Base-by-base conservation (phyloP, 1,140 invertebrate species). In the Drosophila bocqueti region DNA sequence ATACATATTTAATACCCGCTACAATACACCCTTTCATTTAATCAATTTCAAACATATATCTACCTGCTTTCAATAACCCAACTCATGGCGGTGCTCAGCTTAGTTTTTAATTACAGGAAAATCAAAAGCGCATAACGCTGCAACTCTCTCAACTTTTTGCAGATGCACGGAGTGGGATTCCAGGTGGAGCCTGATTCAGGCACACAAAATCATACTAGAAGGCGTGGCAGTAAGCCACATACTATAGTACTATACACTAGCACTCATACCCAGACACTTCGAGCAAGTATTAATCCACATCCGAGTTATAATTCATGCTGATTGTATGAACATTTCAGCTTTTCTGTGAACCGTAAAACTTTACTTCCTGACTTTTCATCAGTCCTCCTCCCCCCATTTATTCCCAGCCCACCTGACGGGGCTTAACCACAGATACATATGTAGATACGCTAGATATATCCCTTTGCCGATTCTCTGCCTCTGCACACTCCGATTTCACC, bases 261-360 rank as follows among this genome's bases (percentile, higher is more conserved):
- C 15, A 43, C 58, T 31, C 47, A 42, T 7, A 43, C 52, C 18
- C 57, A 34, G 47, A 61, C 75, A 80, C 72, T 69, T 74, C 73
- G 55, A 67, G 42, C 50, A 71, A 89, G 86, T 82, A 91, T 90
- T 90, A 90, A 90, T 90, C 85, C 86, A 80, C 85, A 90, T 90
- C 85, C 85, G 86, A 91, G 85, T 90, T 90, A 90, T 90, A 90
- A 90, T 90, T 90, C 85, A 91, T 90, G 86, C 86, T 90, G 86
- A 90, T 90, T 90, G 85, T 90, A 91, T 91, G 85, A 90, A 82
- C 85, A 90, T 90, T 90, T 85, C 86, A 82, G 85, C 86, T 90
- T 91, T 85, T 90, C 82, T 90, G 81, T 90, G 85, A 90, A 90
- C 85, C 86, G 81, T 90, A 90, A 90, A 90, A 90, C 86, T 90